phyloP scores from a whole-genome alignment of 2,888 invertebrate species.

The Arge pagana region DNA sequence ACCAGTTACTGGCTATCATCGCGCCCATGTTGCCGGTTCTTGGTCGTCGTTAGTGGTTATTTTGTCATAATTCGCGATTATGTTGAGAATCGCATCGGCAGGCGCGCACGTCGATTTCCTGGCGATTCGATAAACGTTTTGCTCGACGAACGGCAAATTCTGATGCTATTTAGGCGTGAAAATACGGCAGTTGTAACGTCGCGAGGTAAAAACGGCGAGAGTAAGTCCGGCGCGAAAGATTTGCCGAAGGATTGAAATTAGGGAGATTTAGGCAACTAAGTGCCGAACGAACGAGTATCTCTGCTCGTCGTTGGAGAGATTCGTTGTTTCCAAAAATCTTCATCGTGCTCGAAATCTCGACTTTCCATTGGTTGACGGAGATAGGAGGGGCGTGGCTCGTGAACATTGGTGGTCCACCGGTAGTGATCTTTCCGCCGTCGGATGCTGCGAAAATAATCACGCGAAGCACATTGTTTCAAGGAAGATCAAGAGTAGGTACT shows the following conservation, averaged over 20 bases:
- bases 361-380: conserved; percentile 40
- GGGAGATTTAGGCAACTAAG: conserved; percentile 20
- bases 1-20: no score
- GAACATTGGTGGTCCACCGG: conserved; percentile 40
- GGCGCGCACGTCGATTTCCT: no score
- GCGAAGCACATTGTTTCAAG: conserved; percentile 38
- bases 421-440: conserved; percentile 35
- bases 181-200: no score
- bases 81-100: no score
- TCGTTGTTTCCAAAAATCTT: conserved; percentile 34
- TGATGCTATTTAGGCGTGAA: conserved; percentile 8
- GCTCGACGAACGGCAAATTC: background rate
- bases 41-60: no score
- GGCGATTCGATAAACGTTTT: background rate
- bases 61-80: no score
- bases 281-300: conserved; percentile 31
- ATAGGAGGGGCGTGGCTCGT: conserved; percentile 44
- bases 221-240: background rate
- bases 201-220: background rate
- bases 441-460: conserved; percentile 45
- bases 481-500: no score
- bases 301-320: conserved; percentile 30
- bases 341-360: conserved; percentile 28
- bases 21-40: no score
- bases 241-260: conserved; percentile 1